A percentile compares a stretch with the other conserved stretches of the same genome.
Conservation (phyloP, 2,113 vertebrate genomes). For the Pseudorectes ferrugineus region DNA sequence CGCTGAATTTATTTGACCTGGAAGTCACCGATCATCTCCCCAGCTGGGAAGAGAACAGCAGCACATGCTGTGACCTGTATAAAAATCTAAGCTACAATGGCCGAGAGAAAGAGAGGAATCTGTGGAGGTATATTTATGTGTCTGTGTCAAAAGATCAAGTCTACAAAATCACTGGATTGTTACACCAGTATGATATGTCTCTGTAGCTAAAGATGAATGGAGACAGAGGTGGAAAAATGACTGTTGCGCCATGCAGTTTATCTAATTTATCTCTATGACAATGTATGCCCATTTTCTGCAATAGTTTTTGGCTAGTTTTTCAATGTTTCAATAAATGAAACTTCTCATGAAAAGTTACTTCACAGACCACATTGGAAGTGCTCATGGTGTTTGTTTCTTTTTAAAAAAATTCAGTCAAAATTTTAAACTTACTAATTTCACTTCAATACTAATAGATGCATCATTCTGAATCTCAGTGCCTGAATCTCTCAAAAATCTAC, state of each 20-base stretch:
- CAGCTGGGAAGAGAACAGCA: slow-evolving; percentile 10
- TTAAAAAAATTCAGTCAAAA: background rate
- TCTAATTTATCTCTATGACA: background rate
- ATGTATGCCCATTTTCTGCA: background rate
- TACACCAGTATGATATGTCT: background rate
- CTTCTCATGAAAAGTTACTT: background rate
- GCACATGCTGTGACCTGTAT: background rate
- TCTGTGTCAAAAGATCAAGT: slow-evolving; percentile 11
- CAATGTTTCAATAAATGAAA: background rate
- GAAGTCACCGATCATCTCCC: background rate
- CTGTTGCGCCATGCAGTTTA: background rate
- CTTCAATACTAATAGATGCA: background rate
- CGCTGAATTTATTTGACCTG: slow-evolving; percentile 29
- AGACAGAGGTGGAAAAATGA: background rate
- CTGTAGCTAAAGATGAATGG: background rate
- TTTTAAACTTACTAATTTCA: background rate
- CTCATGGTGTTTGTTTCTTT: background rate
- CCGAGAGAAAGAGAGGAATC: background rate
- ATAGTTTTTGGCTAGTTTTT: background rate
- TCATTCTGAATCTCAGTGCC: background rate
- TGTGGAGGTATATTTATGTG: background rate
- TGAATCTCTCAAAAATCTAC: background rate
- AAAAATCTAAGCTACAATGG: background rate
- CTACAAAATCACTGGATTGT: slow-evolving; percentile 11
- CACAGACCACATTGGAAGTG: background rate